Evolutionary conservation across 2,888 invertebrate species (phyloP).

Genomic region (Hypena proboscidalis): DNA sequence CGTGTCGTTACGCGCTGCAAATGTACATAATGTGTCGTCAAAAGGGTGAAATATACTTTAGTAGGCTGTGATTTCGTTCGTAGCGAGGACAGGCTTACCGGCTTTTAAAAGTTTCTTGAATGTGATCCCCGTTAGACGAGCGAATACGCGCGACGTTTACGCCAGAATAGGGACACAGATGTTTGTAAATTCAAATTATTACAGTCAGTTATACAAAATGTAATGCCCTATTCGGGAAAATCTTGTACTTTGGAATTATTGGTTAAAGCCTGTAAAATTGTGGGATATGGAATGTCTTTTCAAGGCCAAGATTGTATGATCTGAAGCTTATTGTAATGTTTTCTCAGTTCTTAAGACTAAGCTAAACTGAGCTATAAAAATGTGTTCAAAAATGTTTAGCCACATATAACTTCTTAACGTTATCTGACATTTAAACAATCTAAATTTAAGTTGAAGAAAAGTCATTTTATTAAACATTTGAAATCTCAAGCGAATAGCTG

Average conservation of each 20-base stretch:
- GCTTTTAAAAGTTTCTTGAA: constrained; percentile 75
- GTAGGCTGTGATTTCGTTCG: constrained; percentile 79
- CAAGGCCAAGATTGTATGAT: no score
- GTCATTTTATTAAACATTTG: no score
- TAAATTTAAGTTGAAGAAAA: no score
- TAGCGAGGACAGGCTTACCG: constrained; percentile 64
- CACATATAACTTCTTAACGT: no score
- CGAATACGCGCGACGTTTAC: constrained; percentile 44
- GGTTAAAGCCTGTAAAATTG: constrained; percentile 1
- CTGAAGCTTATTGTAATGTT: no score
- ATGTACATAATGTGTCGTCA: constrained; percentile 85
- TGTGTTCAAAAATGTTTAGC: no score
- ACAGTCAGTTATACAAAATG: constrained; percentile 24
- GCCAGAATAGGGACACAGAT: constrained; percentile 33
- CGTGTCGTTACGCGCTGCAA: constrained; percentile 82
- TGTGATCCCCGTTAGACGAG: constrained; percentile 65
- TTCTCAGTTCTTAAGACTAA: background rate
- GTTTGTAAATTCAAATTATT: constrained; percentile 42
- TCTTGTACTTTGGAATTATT: constrained; percentile 8
- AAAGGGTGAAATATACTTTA: constrained; percentile 84
- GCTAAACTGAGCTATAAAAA: no score
- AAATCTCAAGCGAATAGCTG: constrained; percentile 1
- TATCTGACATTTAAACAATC: no score
- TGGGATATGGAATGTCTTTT: constrained; percentile 2
- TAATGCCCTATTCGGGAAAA: constrained; percentile 14